Conservation (phyloP, 2,888 invertebrate genomes). For the Celastrina argiolus region DNA sequence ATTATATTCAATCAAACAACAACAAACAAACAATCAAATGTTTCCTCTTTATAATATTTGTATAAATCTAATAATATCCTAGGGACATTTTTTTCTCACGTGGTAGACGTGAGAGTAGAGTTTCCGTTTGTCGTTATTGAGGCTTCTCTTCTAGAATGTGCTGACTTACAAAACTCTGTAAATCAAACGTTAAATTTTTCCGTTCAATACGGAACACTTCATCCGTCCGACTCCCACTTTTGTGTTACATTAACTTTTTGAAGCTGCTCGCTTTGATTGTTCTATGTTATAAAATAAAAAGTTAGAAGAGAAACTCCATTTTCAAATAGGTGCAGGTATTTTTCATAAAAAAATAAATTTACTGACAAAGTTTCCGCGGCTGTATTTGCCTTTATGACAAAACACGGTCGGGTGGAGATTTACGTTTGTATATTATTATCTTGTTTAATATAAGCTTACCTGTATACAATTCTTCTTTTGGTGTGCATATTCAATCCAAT, state of each 20-base stretch:
- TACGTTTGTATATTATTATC: slow-evolving; percentile 1
- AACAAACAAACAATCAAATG: no score
- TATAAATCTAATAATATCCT: no score
- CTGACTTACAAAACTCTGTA: no score
- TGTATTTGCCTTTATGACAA: slow-evolving; percentile 16
- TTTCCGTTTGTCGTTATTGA: no score
- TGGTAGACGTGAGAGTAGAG: no score
- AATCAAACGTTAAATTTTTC: no score
- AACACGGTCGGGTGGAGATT: neutral
- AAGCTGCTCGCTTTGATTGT: slow-evolving; percentile 8
- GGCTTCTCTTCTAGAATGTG: no score
- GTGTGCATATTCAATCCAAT: neutral
- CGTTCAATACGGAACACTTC: no score
- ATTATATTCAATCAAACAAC: no score
- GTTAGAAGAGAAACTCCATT: neutral
- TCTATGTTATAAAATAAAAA: slow-evolving; percentile 1
- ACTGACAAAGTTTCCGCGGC: slow-evolving; percentile 16
- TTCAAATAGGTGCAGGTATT: slow-evolving; percentile 15
- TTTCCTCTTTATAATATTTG: no score
- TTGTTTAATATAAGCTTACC: slow-evolving; percentile 1
- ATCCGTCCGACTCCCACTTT: no score
- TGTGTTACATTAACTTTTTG: neutral
- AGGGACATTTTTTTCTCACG: no score
- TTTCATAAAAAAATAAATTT: slow-evolving; percentile 17
- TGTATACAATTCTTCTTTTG: neutral